Base-by-base conservation (phyloP, 2,888 invertebrate species). In the Tholera decimalis region DNA sequence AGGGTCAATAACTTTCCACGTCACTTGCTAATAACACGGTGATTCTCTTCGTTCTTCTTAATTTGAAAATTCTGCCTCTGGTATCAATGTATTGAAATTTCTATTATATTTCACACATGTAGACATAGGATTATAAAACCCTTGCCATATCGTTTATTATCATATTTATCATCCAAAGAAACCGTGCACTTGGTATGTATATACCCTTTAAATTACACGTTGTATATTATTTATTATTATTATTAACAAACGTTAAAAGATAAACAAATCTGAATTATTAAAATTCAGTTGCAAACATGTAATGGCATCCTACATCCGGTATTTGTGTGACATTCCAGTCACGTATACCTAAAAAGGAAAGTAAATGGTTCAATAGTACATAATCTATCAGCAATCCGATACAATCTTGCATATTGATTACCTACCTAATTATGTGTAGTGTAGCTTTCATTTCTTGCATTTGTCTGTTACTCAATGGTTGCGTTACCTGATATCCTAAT, bases 231-330 rank as follows among this genome's bases (percentile, higher is more conserved):
- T n/a, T n/a, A n/a, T n/a, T n/a, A n/a, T n/a, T n/a, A n/a, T 70
- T 20, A 33, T 35, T 39, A 22, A 22, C 15, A 22, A 28, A 33
- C 15, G 18, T 61, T 5, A 33, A n/a, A 37, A 11, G 15, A 46
- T 46, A n/a, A 13, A 46, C n/a, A 28, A 50, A 22, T 18, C 9
- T 47, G 22, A 2, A 68, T 39, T 65, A 62, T 54, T 62, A 44
- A 58, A 57, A 64, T 73, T 58, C 58, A 15, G 44, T 72, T 72
- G 44, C 72, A 55, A 59, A 73, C 77, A 50, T 60, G 15, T 55
- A 41, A n/a, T 51, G 33, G 28, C 6, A 53, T 5, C 41, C 20
- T 33, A 47, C 30, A 61, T 66, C 74, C 74, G 74, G 60, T 18
- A 44, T 13, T 11, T 65, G n/a, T 15, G 18, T 55, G 11, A 33